These are phyloP conservation scores for Nerophis lumbriciformis DNA, from an alignment of 2,113 vertebrate genomes.

Conservation along the genomic window DNA sequence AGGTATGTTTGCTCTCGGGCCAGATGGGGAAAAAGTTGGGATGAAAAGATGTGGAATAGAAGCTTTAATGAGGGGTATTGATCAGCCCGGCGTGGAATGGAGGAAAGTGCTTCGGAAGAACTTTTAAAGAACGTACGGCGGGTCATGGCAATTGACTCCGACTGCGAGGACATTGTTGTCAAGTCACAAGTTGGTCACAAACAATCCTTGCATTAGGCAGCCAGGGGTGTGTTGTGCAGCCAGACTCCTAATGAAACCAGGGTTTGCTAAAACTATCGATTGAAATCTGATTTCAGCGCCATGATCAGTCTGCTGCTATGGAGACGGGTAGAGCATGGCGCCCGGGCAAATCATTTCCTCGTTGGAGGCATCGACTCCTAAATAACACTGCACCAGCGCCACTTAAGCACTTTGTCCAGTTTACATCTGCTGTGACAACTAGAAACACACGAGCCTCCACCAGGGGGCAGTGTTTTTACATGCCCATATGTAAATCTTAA, in stretches of 20 bases:
- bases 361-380: neutral
- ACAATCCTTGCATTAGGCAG: slow-evolving; percentile 39
- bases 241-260: slow-evolving; percentile 9
- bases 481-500: too few relatives aligned
- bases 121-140: neutral
- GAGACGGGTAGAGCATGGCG: neutral
- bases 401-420: too few relatives aligned
- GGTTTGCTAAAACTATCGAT: neutral
- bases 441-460: too few relatives aligned
- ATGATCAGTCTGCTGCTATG: neutral
- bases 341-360: neutral
- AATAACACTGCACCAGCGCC: too few relatives aligned
- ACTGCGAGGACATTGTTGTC: slow-evolving; percentile 31
- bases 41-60: slow-evolving; percentile 29
- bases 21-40: too few relatives aligned
- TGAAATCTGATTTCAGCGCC: neutral
- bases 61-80: slow-evolving; percentile 29
- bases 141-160: slow-evolving; percentile 40
- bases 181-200: slow-evolving; percentile 48
- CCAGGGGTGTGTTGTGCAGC: slow-evolving; percentile 4
- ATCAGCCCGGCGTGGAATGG: neutral
- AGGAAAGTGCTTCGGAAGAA: neutral
- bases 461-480: too few relatives aligned
- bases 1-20: slow-evolving; percentile 31
- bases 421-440: too few relatives aligned